Evolutionary conservation across 2,888 invertebrate species (phyloP), one percentile per base, ranked within the genome.

Genomic region (Pollenia labialis): DNA sequence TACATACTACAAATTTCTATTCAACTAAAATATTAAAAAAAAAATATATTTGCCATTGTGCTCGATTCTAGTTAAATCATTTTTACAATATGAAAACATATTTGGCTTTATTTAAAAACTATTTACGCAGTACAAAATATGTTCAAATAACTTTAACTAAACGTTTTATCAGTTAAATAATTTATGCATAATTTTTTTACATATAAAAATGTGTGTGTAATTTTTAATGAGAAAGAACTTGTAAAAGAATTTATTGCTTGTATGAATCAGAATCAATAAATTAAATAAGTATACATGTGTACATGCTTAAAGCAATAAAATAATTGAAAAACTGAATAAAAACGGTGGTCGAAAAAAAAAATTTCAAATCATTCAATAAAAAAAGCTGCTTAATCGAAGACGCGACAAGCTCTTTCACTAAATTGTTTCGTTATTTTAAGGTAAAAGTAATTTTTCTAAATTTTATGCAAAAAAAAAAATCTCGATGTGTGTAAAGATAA

Each of bases 241-340:
- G 52, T 69, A 50, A 10, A 10, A 69, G 68, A 52, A 68, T 52
- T n/a, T 9, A 14, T 50, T 18, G 23, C 12, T 56, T 58, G 14
- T 10, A 14, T 32, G 18, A n/a, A n/a, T 6, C 23, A 1, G 23
- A 23, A 66, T 66, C 64, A 18, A 66, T 66, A 66, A 66, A 40
- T 32, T 40, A n/a, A 52, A 40, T 69, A 16, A 69, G 52, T 52
- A 52, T 50, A 32, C 4, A 32, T 32, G 4, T 32, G 32, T 32
- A 32, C 4, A 32, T 32, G 6, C 4, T 6, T 0, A 32, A 4
- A 32, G 32, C 32, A 32, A n/a, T 6, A 52, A 69, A 69, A 23
- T 40, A 14, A 58, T 40, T 58, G 12, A 32, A 40, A 8, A 7
- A 58, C 12, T 32, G 9, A 32, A 32, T 11, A 23, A 56, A 23